phyloP scores from a whole-genome alignment of 2,113 vertebrate species.

The Eptatretus burgeri region DNA sequence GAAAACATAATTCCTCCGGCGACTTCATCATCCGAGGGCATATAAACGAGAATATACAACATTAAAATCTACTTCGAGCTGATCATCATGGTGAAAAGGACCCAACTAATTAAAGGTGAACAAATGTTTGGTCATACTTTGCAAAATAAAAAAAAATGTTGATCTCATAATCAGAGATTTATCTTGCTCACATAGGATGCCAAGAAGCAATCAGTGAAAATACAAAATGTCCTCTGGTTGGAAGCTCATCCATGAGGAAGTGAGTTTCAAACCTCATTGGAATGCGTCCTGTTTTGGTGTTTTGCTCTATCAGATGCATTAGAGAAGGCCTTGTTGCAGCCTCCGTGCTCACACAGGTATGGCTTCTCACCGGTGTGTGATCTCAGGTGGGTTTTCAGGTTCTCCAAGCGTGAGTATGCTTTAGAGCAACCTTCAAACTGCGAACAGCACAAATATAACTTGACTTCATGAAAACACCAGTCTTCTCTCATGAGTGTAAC shows the following conservation, averaged over 20 bases:
- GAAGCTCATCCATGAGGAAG: background rate
- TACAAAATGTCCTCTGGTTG: background rate
- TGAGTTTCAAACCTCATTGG: constrained; percentile 43
- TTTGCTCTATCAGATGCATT: constrained; percentile 90
- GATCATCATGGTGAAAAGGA: too few species aligned
- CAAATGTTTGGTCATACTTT: too few species aligned
- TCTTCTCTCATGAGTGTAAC: too few species aligned
- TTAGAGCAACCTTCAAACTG: constrained; percentile 90
- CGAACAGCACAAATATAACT: background rate
- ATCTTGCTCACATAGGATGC: background rate
- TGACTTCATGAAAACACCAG: too few species aligned
- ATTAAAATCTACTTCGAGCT: too few species aligned
- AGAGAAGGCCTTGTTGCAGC: constrained; percentile 97
- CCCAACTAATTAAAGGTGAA: too few species aligned
- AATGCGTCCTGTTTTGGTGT: constrained; percentile 96
- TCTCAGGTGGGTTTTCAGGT: constrained; percentile 88
- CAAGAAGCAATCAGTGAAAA: background rate
- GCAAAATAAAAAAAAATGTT: too few species aligned
- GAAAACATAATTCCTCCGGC: too few species aligned
- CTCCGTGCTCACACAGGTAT: constrained; percentile 80
- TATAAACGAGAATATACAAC: too few species aligned
- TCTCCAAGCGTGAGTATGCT: constrained; percentile 89
- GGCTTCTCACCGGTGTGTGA: constrained; percentile 97
- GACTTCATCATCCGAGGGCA: too few species aligned
- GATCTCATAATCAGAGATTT: too few species aligned